These are phyloP conservation scores for Lucilia sericata DNA, from an alignment of 1,140 invertebrate species.

Conservation along the genomic window DNA sequence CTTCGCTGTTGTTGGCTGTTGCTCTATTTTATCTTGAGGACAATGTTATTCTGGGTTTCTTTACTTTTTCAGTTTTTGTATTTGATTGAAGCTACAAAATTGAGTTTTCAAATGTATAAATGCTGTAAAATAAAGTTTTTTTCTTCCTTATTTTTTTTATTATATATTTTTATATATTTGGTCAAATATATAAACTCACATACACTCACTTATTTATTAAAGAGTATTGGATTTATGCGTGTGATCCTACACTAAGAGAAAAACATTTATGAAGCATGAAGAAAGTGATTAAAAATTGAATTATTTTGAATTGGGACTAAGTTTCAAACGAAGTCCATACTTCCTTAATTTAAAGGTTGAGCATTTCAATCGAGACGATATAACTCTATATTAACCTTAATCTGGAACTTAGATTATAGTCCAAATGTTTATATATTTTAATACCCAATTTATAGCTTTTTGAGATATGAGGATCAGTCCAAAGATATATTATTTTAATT, in stretches of 20 bases:
- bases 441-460: no score
- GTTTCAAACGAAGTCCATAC: no score
- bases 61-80: not conserved
- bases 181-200: not conserved
- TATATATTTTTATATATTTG: not conserved
- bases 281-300: not conserved
- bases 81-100: not conserved
- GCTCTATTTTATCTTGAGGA: not conserved
- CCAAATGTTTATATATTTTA: no score
- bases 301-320: not conserved
- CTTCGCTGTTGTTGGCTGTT: not conserved
- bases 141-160: not conserved
- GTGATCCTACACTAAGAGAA: not conserved
- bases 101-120: conserved; percentile 1
- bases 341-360: no score
- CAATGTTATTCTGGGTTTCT: not conserved
- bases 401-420: no score
- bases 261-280: not conserved
- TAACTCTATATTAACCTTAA: no score
- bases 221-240: not conserved
- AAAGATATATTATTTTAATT: no score
- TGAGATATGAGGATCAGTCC: no score
- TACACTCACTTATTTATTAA: not conserved
- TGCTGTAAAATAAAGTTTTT: conserved; percentile 26
- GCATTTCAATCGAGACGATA: no score